phyloP scores from a whole-genome alignment of 92 coral and sea anemone genomes.

The Meandrina meandrites region DNA sequence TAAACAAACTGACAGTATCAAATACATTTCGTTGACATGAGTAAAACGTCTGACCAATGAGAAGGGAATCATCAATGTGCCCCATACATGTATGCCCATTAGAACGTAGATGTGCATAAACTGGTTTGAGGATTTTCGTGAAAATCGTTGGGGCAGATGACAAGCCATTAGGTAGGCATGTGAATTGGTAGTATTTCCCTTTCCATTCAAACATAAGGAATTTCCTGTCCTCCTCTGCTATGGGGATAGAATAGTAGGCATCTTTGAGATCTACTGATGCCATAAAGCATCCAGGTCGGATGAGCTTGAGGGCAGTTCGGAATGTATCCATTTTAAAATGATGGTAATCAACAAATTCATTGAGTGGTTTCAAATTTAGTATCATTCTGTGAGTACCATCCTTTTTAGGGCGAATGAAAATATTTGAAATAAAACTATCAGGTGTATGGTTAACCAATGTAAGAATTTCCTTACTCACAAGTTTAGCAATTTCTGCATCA shows the following conservation, averaged over 20 bases:
- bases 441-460: neutral
- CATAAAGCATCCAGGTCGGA: conserved; percentile 54
- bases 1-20: conserved; percentile 33
- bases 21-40: conserved; percentile 19
- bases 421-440: conserved; percentile 36
- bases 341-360: neutral
- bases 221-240: too few species aligned
- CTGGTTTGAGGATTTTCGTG: conserved; percentile 59
- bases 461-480: conserved; percentile 33
- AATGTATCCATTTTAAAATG: conserved; percentile 57
- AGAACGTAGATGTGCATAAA: conserved; percentile 42
- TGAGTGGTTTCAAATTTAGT: conserved; percentile 14
- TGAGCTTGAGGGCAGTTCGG: conserved; percentile 38
- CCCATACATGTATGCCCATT: conserved; percentile 56
- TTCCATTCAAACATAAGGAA: conserved; percentile 46
- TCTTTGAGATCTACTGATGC: conserved; percentile 45
- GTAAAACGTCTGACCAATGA: conserved; percentile 32
- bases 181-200: neutral
- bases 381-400: conserved; percentile 53
- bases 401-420: conserved; percentile 47
- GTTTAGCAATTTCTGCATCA: conserved; percentile 27
- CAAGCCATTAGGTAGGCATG: conserved; percentile 55
- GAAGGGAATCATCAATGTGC: conserved; percentile 51
- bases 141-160: conserved; percentile 56
- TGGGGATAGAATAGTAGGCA: conserved; percentile 37